A percentile compares a stretch with the other conserved stretches of the same genome.
Conservation (phyloP, 2,113 vertebrate genomes). For the Tragulus kanchil region DNA sequence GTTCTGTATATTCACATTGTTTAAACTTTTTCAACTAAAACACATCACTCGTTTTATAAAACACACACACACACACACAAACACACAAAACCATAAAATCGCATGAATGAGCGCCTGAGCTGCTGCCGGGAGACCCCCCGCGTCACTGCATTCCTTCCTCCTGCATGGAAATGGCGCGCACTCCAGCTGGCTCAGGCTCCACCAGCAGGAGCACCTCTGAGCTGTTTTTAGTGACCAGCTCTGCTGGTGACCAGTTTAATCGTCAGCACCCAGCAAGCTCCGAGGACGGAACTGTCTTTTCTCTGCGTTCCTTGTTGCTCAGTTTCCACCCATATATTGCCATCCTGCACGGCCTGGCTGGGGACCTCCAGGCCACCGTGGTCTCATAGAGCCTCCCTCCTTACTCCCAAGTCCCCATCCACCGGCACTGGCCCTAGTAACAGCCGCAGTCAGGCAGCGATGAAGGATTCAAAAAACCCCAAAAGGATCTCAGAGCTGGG, state of each 20-base stretch:
- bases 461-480: neutral
- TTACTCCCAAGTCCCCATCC: neutral
- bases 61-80: neutral
- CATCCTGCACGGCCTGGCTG: neutral
- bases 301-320: neutral
- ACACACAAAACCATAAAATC: neutral
- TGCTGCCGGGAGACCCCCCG: neutral
- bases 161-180: fast-evolving
- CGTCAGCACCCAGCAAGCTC: neutral
- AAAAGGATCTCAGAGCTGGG: neutral
- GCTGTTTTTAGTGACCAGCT: fast-evolving
- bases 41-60: neutral
- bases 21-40: neutral
- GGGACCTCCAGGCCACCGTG: neutral
- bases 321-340: neutral
- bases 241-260: neutral
- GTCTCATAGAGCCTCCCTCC: neutral
- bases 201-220: fast-evolving
- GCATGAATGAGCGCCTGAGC: fast-evolving
- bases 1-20: no score
- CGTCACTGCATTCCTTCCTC: neutral
- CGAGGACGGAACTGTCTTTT: fast-evolving
- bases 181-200: neutral
- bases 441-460: neutral
- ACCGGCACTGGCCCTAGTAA: neutral